Evolutionary conservation across 2,888 invertebrate genomes (phyloP), one percentile per base, ranked within the genome.

Genomic region (Myopa testacea): DNA sequence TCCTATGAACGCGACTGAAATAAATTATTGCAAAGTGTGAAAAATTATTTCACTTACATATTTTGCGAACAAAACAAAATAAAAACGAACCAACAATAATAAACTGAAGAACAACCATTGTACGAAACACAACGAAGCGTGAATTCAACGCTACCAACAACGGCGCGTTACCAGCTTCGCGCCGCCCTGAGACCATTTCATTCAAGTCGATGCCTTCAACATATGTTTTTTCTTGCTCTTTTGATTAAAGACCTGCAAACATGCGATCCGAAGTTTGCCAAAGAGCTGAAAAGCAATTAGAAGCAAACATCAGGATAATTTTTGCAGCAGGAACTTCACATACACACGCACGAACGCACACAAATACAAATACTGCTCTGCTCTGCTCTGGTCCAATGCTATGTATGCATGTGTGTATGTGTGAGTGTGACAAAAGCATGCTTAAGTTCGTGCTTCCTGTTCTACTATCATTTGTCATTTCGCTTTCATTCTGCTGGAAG

Each of bases 211-310:
- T 10, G 45, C 45, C 45, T 45, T 10, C 45, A 10, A 6, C n/a
- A 26, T 62, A 5, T 62, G 8, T 4, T 62, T 62, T 4, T 62
- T 62, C 26, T 62, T 26, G 62, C 26, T 68, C 52, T 37, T 70
- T 52, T 70, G 70, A 70, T 70, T 70, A 70, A 70, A 70, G 52
- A 55, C 70, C 70, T 34, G 16, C 70, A 70, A 55, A 55, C 70
- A 70, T 52, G 70, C 70, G 50, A 70, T 68, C 68, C 19, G 19
- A 68, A 68, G 40, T 45, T 68, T 68, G n/a, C n/a, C n/a, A n/a
- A 45, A 45, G 50, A 8, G 50, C 68, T 68, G 68, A 68, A 68
- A 50, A 68, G 40, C 40, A 68, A 68, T 68, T 68, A 68, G 68
- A 68, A 68, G 68, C 40, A 68, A 68, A 40, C 40, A 68, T 68